Conservation (phyloP, 2,113 vertebrate species). For the Embiotoca jacksoni region DNA sequence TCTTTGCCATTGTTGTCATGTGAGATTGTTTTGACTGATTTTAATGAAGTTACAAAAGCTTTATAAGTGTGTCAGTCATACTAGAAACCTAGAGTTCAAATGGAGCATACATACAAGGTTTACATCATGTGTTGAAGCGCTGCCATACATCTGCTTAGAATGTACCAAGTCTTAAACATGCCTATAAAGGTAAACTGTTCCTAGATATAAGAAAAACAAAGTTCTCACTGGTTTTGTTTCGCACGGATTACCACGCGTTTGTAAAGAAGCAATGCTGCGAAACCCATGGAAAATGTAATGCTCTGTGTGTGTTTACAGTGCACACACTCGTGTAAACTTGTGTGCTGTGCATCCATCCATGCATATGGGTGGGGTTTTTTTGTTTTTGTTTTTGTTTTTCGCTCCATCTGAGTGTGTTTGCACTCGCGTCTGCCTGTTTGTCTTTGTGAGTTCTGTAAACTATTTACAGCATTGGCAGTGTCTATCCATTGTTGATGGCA, state of each 20-base stretch:
- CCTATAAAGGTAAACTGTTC: background rate
- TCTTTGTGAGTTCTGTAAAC: slow-evolving; percentile 72
- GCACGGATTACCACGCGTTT: slow-evolving; percentile 12
- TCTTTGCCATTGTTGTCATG: background rate
- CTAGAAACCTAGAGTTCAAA: background rate
- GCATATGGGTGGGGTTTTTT: slow-evolving; percentile 31
- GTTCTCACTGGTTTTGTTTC: slow-evolving; percentile 15
- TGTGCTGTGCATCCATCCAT: slow-evolving; percentile 27
- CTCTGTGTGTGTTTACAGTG: slow-evolving; percentile 37
- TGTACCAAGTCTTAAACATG: slow-evolving; percentile 4
- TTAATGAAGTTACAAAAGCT: background rate
- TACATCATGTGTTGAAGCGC: background rate
- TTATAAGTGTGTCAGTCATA: background rate
- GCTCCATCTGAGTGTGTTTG: slow-evolving; percentile 47
- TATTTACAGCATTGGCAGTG: slow-evolving; percentile 76
- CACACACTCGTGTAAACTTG: slow-evolving; percentile 22
- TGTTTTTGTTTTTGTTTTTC: slow-evolving; percentile 39
- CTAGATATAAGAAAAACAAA: background rate
- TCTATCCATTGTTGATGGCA: slow-evolving; percentile 72
- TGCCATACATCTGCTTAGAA: slow-evolving; percentile 19
- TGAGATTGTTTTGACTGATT: background rate
- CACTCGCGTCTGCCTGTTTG: slow-evolving; percentile 36
- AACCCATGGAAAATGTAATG: slow-evolving; percentile 41
- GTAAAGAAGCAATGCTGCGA: slow-evolving; percentile 17
- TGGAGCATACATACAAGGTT: background rate